A percentile compares a stretch with the other conserved stretches of the same genome.
These are phyloP conservation scores for Spilogale gracilis DNA, from an alignment of 2,113 vertebrate species.

Conservation along the genomic window DNA sequence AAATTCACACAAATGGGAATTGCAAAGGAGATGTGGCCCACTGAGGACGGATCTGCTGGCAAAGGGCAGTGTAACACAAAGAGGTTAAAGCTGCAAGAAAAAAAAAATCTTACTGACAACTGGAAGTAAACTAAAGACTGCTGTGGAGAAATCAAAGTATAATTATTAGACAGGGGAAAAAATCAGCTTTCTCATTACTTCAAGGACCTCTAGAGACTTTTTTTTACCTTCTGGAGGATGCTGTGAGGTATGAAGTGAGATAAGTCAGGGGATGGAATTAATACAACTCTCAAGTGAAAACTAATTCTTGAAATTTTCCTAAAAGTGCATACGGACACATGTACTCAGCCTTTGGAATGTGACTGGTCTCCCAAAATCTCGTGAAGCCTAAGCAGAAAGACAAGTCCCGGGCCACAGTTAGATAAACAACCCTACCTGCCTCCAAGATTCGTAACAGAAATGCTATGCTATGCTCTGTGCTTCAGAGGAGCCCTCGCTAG, in stretches of 20 bases:
- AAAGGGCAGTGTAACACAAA: background rate
- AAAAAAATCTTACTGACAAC: conserved; percentile 3
- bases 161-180: conserved; percentile 68
- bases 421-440: background rate
- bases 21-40: background rate
- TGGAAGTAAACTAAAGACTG: conserved; percentile 48
- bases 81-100: conserved; percentile 30
- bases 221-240: conserved; percentile 76
- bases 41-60: background rate
- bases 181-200: conserved; percentile 81
- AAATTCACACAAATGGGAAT: background rate
- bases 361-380: background rate
- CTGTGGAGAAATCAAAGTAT: conserved; percentile 71
- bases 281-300: conserved; percentile 62
- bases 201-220: conserved; percentile 78
- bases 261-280: conserved; percentile 70
- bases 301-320: conserved; percentile 38
- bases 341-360: background rate
- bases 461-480: too few species aligned
- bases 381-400: background rate
- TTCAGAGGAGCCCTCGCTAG: background rate
- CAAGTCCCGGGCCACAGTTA: background rate
- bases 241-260: conserved; percentile 66
- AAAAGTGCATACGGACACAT: background rate
- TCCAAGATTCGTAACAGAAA: background rate